Evolutionary conservation across 2,113 vertebrate genomes (phyloP).

Genomic region (Prionailurus bengalensis): DNA sequence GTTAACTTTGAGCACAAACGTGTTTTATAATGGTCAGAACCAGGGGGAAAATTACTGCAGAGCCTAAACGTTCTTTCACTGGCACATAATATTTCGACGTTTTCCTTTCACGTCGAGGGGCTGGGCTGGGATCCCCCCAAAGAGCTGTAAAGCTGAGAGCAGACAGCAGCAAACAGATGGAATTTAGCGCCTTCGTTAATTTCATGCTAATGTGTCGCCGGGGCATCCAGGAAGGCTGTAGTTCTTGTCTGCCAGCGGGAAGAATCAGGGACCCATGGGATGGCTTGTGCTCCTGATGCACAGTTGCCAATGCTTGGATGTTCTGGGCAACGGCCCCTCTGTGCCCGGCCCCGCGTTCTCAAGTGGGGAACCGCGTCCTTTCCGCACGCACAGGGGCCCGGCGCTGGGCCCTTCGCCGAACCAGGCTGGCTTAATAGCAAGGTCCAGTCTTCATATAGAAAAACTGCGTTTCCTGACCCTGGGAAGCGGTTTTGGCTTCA

Average conservation of each 20-base stretch:
- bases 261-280: not conserved
- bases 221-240: accelerated
- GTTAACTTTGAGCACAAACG: constrained; percentile 47
- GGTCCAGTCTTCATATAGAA: not conserved
- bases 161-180: not conserved
- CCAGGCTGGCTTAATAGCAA: not conserved
- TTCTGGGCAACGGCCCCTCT: not conserved
- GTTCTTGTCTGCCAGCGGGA: not conserved
- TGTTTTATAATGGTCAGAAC: constrained; percentile 64
- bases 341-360: not conserved
- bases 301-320: accelerated
- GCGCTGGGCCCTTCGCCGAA: accelerated
- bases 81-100: constrained; percentile 38
- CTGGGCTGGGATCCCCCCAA: constrained; percentile 11
- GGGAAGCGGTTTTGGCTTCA: not conserved
- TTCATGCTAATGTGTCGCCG: not conserved
- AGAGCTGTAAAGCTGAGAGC: constrained; percentile 16
- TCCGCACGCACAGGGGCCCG: accelerated
- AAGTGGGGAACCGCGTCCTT: accelerated
- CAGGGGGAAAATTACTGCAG: not conserved
- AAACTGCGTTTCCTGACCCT: not conserved
- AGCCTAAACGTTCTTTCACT: not conserved
- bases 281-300: not conserved
- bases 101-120: constrained; percentile 44
- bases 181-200: not conserved